Evolutionary conservation across 1,140 invertebrate species (phyloP).

Genomic region (Theocolax elegans): DNA sequence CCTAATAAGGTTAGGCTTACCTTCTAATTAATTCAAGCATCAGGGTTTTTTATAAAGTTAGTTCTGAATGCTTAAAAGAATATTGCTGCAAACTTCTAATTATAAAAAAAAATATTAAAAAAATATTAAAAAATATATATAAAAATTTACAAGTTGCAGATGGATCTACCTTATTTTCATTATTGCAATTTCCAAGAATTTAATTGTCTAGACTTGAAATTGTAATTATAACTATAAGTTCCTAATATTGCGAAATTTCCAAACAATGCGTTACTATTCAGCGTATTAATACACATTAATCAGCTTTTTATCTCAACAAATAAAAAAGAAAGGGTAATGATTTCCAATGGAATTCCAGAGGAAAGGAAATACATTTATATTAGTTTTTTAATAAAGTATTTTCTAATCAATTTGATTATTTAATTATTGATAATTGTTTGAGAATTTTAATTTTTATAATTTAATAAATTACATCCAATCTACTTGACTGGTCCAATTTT

Average conservation of each 20-base stretch:
- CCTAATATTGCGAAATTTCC: constrained; percentile 20
- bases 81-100: not conserved
- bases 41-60: no score
- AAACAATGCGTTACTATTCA: not conserved
- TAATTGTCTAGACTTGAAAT: constrained; percentile 1
- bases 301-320: not conserved
- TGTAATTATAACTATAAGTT: constrained; percentile 12
- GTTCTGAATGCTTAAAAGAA: not conserved
- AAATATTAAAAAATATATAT: constrained; percentile 15
- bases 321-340: not conserved
- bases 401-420: no score
- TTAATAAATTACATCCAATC: no score
- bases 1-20: not conserved
- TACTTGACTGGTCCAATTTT: no score
- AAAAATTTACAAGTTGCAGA: constrained; percentile 1
- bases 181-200: not conserved
- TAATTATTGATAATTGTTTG: no score
- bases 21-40: no score
- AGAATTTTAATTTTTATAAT: no score
- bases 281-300: not conserved
- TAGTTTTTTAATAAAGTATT: no score
- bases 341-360: constrained; percentile 20
- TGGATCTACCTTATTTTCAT: not conserved
- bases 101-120: constrained; percentile 7
- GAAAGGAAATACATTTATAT: constrained; percentile 19